phyloP scores from a whole-genome alignment of 1,140 invertebrate genomes.

The Macrocentrus cingulum region DNA sequence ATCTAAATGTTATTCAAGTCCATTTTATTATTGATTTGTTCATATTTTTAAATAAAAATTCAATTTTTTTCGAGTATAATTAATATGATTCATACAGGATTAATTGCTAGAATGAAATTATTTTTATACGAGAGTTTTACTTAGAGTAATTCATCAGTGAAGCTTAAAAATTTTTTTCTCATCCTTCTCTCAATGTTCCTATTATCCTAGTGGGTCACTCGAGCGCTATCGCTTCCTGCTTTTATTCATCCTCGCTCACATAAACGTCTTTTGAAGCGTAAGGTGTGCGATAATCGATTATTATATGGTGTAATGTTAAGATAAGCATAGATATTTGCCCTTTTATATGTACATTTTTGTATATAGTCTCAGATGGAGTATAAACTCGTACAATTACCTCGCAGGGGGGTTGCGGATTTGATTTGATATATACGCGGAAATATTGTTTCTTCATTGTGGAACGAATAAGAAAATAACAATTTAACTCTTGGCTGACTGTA shows the following conservation, averaged over 20 bases:
- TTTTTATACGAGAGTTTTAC: too few species aligned
- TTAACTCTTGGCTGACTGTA: neutral
- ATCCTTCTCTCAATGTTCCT: neutral
- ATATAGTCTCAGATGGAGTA: neutral
- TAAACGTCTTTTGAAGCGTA: neutral
- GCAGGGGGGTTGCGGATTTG: too few species aligned
- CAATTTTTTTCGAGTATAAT: too few species aligned
- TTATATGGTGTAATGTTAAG: neutral
- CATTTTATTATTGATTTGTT: too few species aligned
- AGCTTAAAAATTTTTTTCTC: neutral
- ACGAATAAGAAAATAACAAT: neutral
- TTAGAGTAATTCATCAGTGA: neutral
- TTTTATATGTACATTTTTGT: neutral
- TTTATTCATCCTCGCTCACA: slow-evolving; percentile 1
- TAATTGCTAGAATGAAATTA: too few species aligned
- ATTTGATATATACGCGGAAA: neutral
- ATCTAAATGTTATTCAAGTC: too few species aligned
- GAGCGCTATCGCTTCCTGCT: slow-evolving; percentile 6
- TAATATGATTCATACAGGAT: too few species aligned
- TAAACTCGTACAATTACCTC: too few species aligned
- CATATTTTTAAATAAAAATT: too few species aligned
- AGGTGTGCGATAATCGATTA: slow-evolving; percentile 11
- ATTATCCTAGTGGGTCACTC: neutral
- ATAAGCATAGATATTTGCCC: slow-evolving; percentile 3
- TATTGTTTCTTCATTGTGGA: neutral